Percentiles rank a stretch among this genome's conserved stretches.
These are phyloP conservation scores for Leptoclinus maculatus DNA, from an alignment of 2,797 vertebrate genomes.

Conservation along the genomic window DNA sequence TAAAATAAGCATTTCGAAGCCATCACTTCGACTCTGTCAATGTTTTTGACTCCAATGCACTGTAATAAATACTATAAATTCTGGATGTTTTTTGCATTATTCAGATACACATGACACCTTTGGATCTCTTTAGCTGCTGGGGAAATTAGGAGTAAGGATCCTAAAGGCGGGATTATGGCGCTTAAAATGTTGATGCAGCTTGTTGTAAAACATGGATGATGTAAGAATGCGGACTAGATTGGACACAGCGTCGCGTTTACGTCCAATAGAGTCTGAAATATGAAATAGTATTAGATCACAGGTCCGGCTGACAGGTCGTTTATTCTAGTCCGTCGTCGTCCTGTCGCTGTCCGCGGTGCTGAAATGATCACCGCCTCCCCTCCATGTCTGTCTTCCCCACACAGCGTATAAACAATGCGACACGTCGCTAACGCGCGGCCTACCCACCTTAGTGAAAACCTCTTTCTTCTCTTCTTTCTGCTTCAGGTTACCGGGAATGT, in stretches of 20 bases:
- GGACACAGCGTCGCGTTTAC: neutral
- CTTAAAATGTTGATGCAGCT: neutral
- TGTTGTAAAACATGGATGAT: neutral
- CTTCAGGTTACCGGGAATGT: constrained; percentile 67
- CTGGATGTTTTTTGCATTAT: neutral
- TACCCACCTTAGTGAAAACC: constrained; percentile 83
- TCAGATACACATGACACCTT: neutral
- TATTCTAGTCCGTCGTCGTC: neutral
- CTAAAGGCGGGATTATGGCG: neutral
- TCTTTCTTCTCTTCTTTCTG: constrained; percentile 88
- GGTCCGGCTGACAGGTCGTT: neutral
- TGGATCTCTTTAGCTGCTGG: neutral
- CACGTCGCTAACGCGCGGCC: constrained; percentile 14
- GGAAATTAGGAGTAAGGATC: neutral
- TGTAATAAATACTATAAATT: neutral
- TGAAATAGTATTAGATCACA: neutral
- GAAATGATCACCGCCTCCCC: constrained; percentile 66
- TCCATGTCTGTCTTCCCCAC: constrained; percentile 60
- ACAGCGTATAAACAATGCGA: constrained; percentile 54
- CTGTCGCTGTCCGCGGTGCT: constrained; percentile 87
- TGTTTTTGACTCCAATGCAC: neutral
- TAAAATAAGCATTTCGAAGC: neutral
- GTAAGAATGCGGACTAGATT: neutral
- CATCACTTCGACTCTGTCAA: neutral
- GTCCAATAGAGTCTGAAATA: neutral